Evolutionary conservation across 92 coral and sea anemone species (phyloP).

Genomic region (Galaxea fascicularis): DNA sequence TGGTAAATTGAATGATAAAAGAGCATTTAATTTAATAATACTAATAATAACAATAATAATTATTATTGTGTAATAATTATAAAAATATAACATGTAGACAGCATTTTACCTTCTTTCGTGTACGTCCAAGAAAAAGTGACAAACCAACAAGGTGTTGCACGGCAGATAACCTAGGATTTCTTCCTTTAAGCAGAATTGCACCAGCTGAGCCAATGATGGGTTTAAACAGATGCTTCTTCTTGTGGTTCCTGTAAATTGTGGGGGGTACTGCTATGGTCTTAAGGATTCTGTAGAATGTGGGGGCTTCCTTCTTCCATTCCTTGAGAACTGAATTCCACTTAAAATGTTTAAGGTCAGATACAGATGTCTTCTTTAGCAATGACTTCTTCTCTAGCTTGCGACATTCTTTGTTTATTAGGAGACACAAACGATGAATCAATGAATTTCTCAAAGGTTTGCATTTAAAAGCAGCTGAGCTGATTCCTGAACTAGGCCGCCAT

Average conservation of each 20-base stretch:
- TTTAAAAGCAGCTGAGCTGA: conserved; percentile 28
- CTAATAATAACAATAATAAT: background rate
- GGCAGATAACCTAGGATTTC: conserved; percentile 48
- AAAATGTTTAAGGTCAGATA: conserved; percentile 17
- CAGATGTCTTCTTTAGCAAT: conserved; percentile 27
- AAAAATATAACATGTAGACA: too few relatives aligned
- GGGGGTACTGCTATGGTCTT: conserved; percentile 28
- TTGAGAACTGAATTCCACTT: conserved; percentile 23
- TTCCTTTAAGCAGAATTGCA: conserved; percentile 43
- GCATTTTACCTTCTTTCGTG: conserved; percentile 32
- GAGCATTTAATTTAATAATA: conserved; percentile 21
- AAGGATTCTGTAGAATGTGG: conserved; percentile 17
- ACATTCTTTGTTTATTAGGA: conserved; percentile 29
- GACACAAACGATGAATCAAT: conserved; percentile 10
- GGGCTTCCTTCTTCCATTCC: conserved; percentile 45
- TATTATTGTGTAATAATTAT: too few relatives aligned
- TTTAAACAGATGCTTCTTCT: background rate
- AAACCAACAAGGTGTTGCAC: conserved; percentile 55
- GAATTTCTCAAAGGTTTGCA: conserved; percentile 14
- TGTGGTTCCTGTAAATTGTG: conserved; percentile 1
- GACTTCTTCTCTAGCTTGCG: conserved; percentile 27
- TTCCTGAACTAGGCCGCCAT: conserved; percentile 14
- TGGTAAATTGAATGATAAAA: conserved; percentile 20
- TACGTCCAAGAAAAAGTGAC: conserved; percentile 20
- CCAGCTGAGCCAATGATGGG: conserved; percentile 22